Evolutionary conservation across 2,113 vertebrate genomes (phyloP), one percentile per base, ranked within the genome.

Genomic region (Phalacrocorax carbo): DNA sequence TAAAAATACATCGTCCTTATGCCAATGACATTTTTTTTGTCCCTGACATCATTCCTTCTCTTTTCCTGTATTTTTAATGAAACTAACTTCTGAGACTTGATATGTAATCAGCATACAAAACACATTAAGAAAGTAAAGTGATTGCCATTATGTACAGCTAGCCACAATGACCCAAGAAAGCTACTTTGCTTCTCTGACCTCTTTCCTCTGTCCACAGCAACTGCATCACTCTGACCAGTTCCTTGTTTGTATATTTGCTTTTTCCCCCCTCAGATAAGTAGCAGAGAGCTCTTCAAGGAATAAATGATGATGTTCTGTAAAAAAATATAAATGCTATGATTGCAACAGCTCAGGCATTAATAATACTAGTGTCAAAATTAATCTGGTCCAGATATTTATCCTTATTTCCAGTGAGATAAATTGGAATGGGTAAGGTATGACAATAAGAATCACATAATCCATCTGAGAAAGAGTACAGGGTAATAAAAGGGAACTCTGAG

Each of bases 321-420:
- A 71, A 69, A 44, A 90, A 86, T 84, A 93, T 66, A 95, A 96
- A 97, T 80, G 66, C n/a, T 86, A 29, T 82, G 9, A 60, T 73
- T 66, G 23, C 9, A 60, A 91, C 80, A 92, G 57, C 46, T 91
- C 46, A 90, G 68, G 22, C 32, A 58, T 69, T 30, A 96, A 95
- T 90, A 97, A 91, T 82, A 38, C 70, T 93, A 95, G 71, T 94
- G 71, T 88, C 76, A 73, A 97, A 97, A 97, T 95, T 95, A 96
- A 89, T 96, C 87, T 93, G 65, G 58, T 89, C 82, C 88, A 97
- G 15, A 86, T 94, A 84, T 95, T 95, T 96, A 84, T 95, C 85
- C 69, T 80, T 96, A 66, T 88, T 96, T 97, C 94, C 79, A 95
- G 82, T 73, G 68, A 95, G 70, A 96, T 91, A 94, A 96, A 94